These are phyloP conservation scores for Plutomurus gul DNA, from an alignment of 1,140 invertebrate species.

Conservation along the genomic window DNA sequence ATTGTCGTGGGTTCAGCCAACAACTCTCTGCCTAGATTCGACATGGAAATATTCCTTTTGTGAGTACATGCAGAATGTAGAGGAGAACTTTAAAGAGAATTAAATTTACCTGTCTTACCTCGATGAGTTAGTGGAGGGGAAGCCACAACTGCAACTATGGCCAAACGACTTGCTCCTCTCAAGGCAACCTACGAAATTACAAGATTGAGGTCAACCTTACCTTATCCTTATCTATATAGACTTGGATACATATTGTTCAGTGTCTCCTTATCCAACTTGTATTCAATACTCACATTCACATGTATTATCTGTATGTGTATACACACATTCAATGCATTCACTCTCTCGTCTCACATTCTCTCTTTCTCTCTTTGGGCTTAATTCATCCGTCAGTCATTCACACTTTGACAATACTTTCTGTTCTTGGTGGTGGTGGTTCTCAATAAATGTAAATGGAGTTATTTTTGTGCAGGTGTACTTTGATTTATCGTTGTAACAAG, in stretches of 20 bases:
- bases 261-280: too few relatives aligned
- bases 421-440: too few relatives aligned
- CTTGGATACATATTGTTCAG: not conserved
- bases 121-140: not conserved
- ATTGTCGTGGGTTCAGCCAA: too few relatives aligned
- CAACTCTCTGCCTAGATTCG: too few relatives aligned
- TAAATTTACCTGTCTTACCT: not conserved
- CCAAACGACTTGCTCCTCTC: not conserved
- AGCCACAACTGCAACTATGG: not conserved
- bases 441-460: too few relatives aligned
- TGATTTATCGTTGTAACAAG: too few relatives aligned
- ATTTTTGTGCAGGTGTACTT: too few relatives aligned
- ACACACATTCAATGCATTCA: not conserved
- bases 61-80: not conserved
- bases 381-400: too few relatives aligned
- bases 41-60: not conserved
- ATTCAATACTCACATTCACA: not conserved
- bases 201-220: conserved; percentile 18
- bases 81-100: not conserved
- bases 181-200: not conserved
- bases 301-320: not conserved
- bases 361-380: too few relatives aligned
- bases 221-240: not conserved
- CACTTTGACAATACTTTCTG: not conserved
- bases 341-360: too few relatives aligned